A percentile compares a stretch with the other conserved stretches of the same genome.
These are phyloP conservation scores for Alouatta palliata DNA, from an alignment of 2,113 vertebrate species.

Conservation along the genomic window DNA sequence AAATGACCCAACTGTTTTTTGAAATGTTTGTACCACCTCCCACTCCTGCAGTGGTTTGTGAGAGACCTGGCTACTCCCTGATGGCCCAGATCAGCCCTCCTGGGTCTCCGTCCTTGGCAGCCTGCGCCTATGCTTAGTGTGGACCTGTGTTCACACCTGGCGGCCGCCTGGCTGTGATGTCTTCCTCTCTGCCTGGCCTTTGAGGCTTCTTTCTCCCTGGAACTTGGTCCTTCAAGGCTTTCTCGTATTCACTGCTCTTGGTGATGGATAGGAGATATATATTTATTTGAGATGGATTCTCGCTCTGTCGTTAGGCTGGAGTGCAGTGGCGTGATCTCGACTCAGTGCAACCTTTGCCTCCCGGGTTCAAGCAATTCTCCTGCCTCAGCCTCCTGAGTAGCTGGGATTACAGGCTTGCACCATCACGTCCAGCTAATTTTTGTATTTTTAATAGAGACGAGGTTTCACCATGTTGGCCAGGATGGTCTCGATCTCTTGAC, in stretches of 20 bases:
- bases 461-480: too few relatives aligned
- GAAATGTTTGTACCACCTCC: accelerated
- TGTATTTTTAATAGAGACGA: too few relatives aligned
- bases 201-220: neutral
- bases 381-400: too few relatives aligned
- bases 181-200: accelerated
- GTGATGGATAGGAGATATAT: neutral
- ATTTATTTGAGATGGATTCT: too few relatives aligned
- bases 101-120: neutral
- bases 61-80: neutral
- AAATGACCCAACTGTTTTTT: neutral
- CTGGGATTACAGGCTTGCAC: too few relatives aligned
- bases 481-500: too few relatives aligned
- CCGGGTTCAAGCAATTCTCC: too few relatives aligned
- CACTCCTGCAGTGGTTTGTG: neutral
- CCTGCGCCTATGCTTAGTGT: neutral
- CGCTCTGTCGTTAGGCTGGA: too few relatives aligned
- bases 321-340: too few relatives aligned
- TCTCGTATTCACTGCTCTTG: neutral
- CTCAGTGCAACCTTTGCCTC: too few relatives aligned
- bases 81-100: neutral
- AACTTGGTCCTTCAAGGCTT: neutral
- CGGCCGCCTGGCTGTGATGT: accelerated
- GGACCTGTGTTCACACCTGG: neutral
- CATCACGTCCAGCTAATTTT: too few relatives aligned